These are phyloP conservation scores for Dasypogon diadema DNA, from an alignment of 2,888 invertebrate species.

Conservation along the genomic window DNA sequence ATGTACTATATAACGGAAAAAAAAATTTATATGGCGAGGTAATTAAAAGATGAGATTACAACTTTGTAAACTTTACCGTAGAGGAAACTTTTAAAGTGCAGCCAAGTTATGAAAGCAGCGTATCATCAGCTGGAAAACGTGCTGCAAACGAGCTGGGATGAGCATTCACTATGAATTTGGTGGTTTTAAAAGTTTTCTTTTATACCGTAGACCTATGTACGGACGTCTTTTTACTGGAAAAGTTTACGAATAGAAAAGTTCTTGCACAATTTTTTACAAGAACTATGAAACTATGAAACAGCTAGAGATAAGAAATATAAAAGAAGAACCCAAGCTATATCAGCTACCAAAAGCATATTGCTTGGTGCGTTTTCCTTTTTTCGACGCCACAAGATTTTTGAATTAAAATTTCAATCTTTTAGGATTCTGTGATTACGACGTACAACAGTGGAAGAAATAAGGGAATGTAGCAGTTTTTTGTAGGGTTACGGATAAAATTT, in stretches of 20 bases:
- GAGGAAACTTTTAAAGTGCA: slow-evolving; percentile 41
- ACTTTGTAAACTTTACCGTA: slow-evolving; percentile 50
- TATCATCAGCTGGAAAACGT: slow-evolving; percentile 38
- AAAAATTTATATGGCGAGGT: slow-evolving; percentile 18
- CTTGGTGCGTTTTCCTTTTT: too few species aligned
- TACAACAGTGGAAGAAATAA: too few species aligned
- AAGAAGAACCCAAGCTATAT: too few species aligned
- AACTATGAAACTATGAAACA: background rate
- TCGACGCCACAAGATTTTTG: too few species aligned
- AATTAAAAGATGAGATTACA: slow-evolving; percentile 54
- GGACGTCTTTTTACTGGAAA: background rate
- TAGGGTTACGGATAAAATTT: too few species aligned
- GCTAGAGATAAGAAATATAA: background rate
- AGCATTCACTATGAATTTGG: slow-evolving; percentile 12
- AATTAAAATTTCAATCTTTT: too few species aligned
- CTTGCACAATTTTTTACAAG: background rate
- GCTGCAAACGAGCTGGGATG: slow-evolving; percentile 33
- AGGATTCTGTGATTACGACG: too few species aligned
- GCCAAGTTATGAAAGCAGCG: slow-evolving; percentile 38
- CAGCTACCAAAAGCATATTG: too few species aligned
- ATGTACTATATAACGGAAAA: background rate
- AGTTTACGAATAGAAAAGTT: slow-evolving; percentile 8
- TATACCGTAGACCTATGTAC: background rate
- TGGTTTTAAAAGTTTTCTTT: slow-evolving; percentile 17
- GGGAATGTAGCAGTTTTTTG: too few species aligned